These are phyloP conservation scores for Cyanistes caeruleus DNA, from an alignment of 2,113 vertebrate genomes.

Conservation along the genomic window DNA sequence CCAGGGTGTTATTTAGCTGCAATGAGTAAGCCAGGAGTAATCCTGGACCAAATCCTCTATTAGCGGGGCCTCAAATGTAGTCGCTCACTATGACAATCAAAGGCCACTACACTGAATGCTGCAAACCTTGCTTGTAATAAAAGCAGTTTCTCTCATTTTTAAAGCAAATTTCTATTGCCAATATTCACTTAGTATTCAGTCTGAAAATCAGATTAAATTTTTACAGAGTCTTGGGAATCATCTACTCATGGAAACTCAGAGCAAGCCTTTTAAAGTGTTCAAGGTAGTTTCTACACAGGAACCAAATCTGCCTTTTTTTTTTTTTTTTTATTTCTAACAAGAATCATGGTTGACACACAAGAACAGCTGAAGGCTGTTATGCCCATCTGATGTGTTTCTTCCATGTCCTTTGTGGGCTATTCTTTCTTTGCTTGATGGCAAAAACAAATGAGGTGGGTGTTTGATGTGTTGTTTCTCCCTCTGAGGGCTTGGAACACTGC, in stretches of 20 bases:
- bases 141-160: neutral
- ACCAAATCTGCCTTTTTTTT: neutral
- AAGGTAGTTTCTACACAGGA: neutral
- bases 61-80: neutral
- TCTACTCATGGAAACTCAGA: neutral
- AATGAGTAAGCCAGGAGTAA: neutral
- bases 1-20: neutral
- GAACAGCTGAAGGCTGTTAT: slow-evolving; percentile 4
- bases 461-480: slow-evolving; percentile 11
- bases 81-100: neutral
- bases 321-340: neutral
- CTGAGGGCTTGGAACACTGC: neutral
- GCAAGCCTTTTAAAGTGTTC: neutral
- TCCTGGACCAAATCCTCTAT: neutral
- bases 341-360: neutral
- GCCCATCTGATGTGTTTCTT: neutral
- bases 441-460: slow-evolving; percentile 19
- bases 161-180: neutral
- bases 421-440: slow-evolving; percentile 15
- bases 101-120: neutral
- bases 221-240: neutral
- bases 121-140: neutral
- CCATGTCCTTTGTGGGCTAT: neutral
- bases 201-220: slow-evolving; percentile 12
- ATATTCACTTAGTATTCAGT: neutral